phyloP scores from a whole-genome alignment of 2,797 vertebrate species.

The Arnoldichthys spilopterus region DNA sequence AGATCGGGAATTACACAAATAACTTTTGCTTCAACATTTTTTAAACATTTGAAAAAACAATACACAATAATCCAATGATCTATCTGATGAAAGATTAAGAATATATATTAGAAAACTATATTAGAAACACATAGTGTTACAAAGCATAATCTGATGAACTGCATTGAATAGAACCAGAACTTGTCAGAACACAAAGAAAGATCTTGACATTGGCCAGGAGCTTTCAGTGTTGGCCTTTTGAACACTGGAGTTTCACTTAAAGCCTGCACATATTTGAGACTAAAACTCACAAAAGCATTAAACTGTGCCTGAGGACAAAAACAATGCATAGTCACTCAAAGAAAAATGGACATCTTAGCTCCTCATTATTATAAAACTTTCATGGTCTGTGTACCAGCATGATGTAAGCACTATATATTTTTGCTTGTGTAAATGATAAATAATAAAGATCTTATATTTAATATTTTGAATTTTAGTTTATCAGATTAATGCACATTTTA shows the following conservation, averaged over 20 bases:
- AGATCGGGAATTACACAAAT: too few species aligned
- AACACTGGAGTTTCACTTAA: conserved; percentile 29
- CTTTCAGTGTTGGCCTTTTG: conserved; percentile 18
- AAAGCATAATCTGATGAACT: conserved; percentile 23
- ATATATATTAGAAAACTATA: neutral
- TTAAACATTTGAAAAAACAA: neutral
- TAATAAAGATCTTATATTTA: too few species aligned
- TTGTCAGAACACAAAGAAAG: conserved; percentile 19
- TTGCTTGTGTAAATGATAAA: neutral
- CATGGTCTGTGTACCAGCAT: conserved; percentile 2
- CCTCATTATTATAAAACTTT: conserved; percentile 30
- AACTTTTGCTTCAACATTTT: too few species aligned
- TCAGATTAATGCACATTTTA: neutral
- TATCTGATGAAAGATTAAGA: neutral
- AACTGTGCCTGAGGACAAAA: conserved; percentile 20
- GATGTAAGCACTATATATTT: neutral
- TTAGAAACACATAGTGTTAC: conserved; percentile 11
- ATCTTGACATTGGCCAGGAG: neutral
- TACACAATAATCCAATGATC: neutral
- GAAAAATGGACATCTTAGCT: conserved; percentile 23
- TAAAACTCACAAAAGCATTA: conserved; percentile 18
- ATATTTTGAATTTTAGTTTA: too few species aligned
- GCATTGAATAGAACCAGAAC: conserved; percentile 15
- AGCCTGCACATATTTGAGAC: conserved; percentile 20
- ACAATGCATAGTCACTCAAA: conserved; percentile 34